Evolutionary conservation across 2,113 vertebrate genomes (phyloP).

Genomic region (Tragulus kanchil): DNA sequence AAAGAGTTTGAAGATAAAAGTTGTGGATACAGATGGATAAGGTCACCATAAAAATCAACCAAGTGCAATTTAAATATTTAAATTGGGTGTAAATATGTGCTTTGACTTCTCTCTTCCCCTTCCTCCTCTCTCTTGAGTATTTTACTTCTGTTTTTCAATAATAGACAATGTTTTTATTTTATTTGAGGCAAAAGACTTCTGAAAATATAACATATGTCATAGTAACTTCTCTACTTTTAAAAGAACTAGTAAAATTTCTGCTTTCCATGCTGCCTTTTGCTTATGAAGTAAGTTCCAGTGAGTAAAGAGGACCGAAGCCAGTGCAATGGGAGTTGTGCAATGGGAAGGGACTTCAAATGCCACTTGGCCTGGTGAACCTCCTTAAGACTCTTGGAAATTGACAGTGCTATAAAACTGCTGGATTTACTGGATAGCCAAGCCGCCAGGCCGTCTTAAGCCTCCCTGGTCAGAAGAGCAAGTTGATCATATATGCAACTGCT

Average conservation of each 20-base stretch:
- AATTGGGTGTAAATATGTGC: neutral
- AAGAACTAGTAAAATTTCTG: neutral
- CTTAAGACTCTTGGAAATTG: neutral
- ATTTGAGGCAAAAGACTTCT: neutral
- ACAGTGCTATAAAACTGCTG: neutral
- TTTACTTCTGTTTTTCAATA: conserved; percentile 1
- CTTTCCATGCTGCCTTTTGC: neutral
- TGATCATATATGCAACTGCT: neutral
- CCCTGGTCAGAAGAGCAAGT: neutral
- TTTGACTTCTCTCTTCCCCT: neutral
- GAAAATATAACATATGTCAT: neutral
- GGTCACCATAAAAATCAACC: neutral
- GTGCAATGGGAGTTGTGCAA: neutral
- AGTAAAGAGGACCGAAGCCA: neutral
- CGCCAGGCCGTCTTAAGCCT: neutral
- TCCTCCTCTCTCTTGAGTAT: neutral
- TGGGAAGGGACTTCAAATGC: neutral
- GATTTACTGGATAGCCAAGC: neutral
- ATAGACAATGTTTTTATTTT: neutral
- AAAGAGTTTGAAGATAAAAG: conserved; percentile 4
- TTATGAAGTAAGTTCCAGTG: neutral
- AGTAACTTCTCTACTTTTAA: conserved; percentile 23
- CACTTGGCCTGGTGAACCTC: neutral
- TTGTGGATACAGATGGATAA: conserved; percentile 46
- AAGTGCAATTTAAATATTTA: neutral